Percentiles rank a stretch among this genome's conserved stretches.
phyloP scores from a whole-genome alignment of 2,113 vertebrate genomes.

The Hucho hucho region DNA sequence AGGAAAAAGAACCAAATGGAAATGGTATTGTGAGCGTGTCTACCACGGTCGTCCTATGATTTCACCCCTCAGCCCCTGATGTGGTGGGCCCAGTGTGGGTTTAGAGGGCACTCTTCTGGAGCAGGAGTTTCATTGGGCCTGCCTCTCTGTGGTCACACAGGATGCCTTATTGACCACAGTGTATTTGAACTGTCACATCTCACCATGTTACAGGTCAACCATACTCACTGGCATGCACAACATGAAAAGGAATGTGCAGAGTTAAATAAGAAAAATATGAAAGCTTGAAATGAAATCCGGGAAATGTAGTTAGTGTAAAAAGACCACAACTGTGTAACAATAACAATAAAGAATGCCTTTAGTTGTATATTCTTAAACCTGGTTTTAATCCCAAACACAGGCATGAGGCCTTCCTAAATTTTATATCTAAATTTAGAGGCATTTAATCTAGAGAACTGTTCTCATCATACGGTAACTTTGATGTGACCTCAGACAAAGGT shows the following conservation, averaged over 20 bases:
- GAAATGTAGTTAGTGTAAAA: conserved; percentile 29
- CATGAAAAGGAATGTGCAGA: conserved; percentile 31
- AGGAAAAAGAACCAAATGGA: conserved; percentile 56
- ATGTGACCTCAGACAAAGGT: conserved; percentile 31
- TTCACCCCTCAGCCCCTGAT: conserved; percentile 53
- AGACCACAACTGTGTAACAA: conserved; percentile 44
- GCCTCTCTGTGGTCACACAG: conserved; percentile 50
- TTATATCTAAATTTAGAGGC: background rate
- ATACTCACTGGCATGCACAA: conserved; percentile 26
- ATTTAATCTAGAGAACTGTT: conserved; percentile 21
- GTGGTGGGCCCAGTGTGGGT: conserved; percentile 62
- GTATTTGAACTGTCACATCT: conserved; percentile 65
- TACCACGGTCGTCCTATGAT: conserved; percentile 54
- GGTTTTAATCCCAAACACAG: conserved; percentile 9
- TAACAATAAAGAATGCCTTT: conserved; percentile 16
- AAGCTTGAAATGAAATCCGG: conserved; percentile 37
- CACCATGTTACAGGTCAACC: conserved; percentile 30
- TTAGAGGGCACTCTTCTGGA: conserved; percentile 49
- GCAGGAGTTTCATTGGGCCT: conserved; percentile 39
- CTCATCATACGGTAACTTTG: conserved; percentile 31
- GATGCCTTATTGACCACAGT: conserved; percentile 68
- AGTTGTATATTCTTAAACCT: conserved; percentile 23
- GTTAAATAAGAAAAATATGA: conserved; percentile 37
- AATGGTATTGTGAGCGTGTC: conserved; percentile 52
- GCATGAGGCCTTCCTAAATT: conserved; percentile 10